Evolutionary conservation across 1,140 invertebrate genomes (phyloP).

Genomic region (Hycleus cichorii): DNA sequence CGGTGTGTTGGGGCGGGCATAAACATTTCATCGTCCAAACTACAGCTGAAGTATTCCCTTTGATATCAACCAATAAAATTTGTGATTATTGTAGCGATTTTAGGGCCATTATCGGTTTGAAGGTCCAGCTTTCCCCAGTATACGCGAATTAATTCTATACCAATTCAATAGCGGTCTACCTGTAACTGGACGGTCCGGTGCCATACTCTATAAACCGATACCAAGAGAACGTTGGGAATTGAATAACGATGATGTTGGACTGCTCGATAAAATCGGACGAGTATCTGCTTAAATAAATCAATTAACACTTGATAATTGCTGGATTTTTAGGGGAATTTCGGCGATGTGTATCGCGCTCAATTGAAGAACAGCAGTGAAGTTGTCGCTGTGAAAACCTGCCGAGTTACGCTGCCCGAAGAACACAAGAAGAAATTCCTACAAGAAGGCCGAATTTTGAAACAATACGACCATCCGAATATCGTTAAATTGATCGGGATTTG

Average conservation of each 20-base stretch:
- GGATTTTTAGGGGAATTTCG: conserved; percentile 82
- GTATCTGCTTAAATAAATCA: conserved; percentile 45
- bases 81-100: conserved; percentile 20
- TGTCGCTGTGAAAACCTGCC: conserved; percentile 94
- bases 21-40: conserved; percentile 98
- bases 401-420: conserved; percentile 87
- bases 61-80: background rate
- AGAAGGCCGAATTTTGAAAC: conserved; percentile 91
- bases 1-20: conserved; percentile 91
- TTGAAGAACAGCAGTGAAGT: conserved; percentile 73
- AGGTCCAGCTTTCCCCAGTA: conserved; percentile 84
- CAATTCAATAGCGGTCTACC: conserved; percentile 76
- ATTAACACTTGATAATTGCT: background rate
- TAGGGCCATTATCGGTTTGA: conserved; percentile 90
- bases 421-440: conserved; percentile 94
- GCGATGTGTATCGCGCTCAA: conserved; percentile 90
- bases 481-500: conserved; percentile 96
- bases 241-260: conserved; percentile 89
- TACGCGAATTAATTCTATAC: conserved; percentile 83
- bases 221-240: conserved; percentile 92
- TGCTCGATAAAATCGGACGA: conserved; percentile 90
- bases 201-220: conserved; percentile 79
- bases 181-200: conserved; percentile 86
- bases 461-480: conserved; percentile 95
- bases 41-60: conserved; percentile 63